Evolutionary conservation across 1,140 invertebrate genomes (phyloP).

Genomic region (Drosophila santomea): DNA sequence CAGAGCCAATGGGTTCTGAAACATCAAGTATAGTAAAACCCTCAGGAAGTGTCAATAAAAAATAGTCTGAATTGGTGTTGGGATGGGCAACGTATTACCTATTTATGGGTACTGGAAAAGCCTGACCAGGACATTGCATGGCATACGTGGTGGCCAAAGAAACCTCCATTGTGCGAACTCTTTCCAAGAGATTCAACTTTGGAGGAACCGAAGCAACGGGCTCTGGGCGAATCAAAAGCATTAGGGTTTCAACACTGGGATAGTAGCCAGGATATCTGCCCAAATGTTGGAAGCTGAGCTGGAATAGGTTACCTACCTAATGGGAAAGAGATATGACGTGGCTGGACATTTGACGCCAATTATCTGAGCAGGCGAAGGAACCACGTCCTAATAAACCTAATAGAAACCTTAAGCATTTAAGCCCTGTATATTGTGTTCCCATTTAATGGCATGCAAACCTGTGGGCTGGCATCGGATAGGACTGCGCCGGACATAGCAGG

Average conservation of each 20-base stretch:
- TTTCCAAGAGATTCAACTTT: conserved; percentile 84
- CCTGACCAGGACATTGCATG: conserved; percentile 89
- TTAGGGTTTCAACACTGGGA: not conserved
- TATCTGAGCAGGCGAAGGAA: conserved; percentile 86
- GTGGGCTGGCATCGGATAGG: conserved; percentile 89
- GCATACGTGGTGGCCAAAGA: conserved; percentile 86
- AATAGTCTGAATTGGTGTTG: conserved; percentile 27
- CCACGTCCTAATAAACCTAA: conserved; percentile 80
- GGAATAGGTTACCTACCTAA: conserved; percentile 85
- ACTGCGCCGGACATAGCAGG: conserved; percentile 88
- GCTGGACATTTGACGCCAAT: conserved; percentile 86
- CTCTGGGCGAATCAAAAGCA: conserved; percentile 12
- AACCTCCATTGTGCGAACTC: conserved; percentile 86
- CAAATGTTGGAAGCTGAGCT: conserved; percentile 54
- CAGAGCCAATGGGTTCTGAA: conserved; percentile 89
- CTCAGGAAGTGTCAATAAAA: not conserved
- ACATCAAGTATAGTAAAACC: not conserved
- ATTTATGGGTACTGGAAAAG: conserved; percentile 88
- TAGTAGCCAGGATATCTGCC: conserved; percentile 14
- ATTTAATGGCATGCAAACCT: conserved; percentile 85
- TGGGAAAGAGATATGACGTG: conserved; percentile 88
- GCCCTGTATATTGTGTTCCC: conserved; percentile 44
- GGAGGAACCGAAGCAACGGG: conserved; percentile 82
- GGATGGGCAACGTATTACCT: conserved; percentile 85
- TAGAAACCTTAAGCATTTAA: conserved; percentile 43